These are phyloP conservation scores for Acleris laterana DNA, from an alignment of 2,888 invertebrate species.

Conservation along the genomic window DNA sequence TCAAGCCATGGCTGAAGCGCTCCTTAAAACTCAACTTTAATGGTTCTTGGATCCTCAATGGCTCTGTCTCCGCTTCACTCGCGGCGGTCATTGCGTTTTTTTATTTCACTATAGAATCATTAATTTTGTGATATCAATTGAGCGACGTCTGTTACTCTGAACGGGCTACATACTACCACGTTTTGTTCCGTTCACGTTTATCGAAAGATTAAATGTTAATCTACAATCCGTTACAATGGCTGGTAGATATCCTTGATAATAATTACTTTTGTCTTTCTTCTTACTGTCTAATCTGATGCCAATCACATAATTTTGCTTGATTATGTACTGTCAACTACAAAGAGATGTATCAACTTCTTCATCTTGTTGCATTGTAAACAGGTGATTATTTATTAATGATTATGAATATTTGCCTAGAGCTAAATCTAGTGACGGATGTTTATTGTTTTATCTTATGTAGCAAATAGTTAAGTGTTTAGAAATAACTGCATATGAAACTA, in stretches of 20 bases:
- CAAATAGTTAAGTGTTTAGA: too few species aligned
- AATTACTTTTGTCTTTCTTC: conserved; percentile 5
- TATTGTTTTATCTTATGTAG: too few species aligned
- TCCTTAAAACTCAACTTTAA: conserved; percentile 41
- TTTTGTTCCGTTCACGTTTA: conserved; percentile 4
- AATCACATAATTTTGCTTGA: too few species aligned
- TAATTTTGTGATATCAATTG: conserved; percentile 7
- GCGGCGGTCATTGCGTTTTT: not conserved
- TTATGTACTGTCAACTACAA: too few species aligned
- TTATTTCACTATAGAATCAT: not conserved
- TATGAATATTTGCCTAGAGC: too few species aligned
- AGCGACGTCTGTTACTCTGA: not conserved
- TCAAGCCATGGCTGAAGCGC: conserved; percentile 20
- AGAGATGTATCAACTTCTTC: too few species aligned
- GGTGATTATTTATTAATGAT: too few species aligned
- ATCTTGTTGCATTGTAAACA: too few species aligned
- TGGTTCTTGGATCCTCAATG: conserved; percentile 30
- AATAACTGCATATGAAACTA: too few species aligned
- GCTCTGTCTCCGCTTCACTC: not conserved
- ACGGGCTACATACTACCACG: conserved; percentile 14
- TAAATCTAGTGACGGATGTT: too few species aligned
- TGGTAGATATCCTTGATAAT: conserved; percentile 3
- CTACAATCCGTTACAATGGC: conserved; percentile 4
- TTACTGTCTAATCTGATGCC: too few species aligned
- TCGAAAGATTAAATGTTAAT: conserved; percentile 25